phyloP scores from a whole-genome alignment of 2,113 vertebrate genomes.

The Apus apus region DNA sequence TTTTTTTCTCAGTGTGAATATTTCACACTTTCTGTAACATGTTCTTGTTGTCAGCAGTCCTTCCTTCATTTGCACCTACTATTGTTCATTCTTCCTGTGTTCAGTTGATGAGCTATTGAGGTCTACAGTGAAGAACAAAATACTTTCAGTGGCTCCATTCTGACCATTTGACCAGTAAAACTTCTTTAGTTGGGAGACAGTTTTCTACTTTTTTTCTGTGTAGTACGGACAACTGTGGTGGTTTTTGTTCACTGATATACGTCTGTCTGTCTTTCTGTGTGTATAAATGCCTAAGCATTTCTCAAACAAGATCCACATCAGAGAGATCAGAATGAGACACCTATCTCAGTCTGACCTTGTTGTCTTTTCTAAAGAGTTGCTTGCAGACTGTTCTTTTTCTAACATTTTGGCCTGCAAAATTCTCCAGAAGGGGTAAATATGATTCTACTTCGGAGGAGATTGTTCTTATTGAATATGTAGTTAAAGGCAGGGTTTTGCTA shows the following conservation, averaged over 20 bases:
- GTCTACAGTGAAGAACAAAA: not conserved
- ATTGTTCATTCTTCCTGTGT: not conserved
- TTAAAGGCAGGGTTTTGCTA: not conserved
- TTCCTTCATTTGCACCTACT: not conserved
- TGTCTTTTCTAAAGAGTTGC: not conserved
- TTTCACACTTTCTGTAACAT: not conserved
- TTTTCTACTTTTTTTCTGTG: not conserved
- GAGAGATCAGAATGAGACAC: not conserved
- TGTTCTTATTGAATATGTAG: not conserved
- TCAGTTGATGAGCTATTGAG: rapidly evolving
- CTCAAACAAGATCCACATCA: not conserved
- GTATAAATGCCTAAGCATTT: not conserved
- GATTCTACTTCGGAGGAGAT: not conserved
- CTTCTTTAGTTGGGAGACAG: not conserved
- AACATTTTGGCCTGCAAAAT: not conserved
- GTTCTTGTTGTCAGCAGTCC: not conserved
- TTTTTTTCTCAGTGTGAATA: not conserved
- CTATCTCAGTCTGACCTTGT: not conserved
- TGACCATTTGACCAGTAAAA: not conserved
- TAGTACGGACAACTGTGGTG: not conserved
- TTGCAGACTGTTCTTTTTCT: not conserved
- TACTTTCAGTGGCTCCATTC: not conserved
- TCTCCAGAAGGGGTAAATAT: not conserved
- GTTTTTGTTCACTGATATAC: not conserved
- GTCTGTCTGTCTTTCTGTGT: no score